Evolutionary conservation across 2,113 vertebrate species (phyloP).

Genomic region (Poicephalus gulielmi): DNA sequence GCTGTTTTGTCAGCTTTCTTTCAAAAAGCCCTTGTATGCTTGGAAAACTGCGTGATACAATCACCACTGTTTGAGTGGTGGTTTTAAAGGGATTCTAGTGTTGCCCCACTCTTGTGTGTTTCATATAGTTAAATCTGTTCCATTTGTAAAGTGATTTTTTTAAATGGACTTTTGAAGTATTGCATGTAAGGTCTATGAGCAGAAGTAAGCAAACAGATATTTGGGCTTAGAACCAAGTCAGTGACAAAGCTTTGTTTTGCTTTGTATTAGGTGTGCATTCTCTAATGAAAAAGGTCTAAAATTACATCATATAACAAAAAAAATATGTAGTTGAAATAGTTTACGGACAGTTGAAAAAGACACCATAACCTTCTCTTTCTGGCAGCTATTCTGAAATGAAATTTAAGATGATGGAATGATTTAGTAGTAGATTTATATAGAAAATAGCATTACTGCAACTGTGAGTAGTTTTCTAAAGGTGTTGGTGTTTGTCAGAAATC

Average conservation of each 20-base stretch:
- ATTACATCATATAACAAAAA: neutral
- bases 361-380: neutral
- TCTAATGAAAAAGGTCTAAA: neutral
- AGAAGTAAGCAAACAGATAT: neutral
- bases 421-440: neutral
- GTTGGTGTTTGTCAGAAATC: neutral
- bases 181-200: neutral
- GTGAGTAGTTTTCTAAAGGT: neutral
- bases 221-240: neutral
- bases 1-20: neutral
- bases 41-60: neutral
- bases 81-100: neutral
- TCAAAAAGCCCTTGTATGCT: neutral
- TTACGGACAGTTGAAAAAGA: neutral
- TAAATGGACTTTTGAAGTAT: neutral
- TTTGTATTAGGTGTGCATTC: neutral
- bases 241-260: neutral
- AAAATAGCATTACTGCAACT: neutral
- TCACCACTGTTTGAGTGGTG: neutral
- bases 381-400: neutral
- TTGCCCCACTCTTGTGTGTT: neutral
- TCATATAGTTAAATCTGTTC: neutral
- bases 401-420: neutral
- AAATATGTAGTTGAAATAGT: accelerated
- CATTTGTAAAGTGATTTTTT: neutral